Percentiles rank a stretch among this genome's conserved stretches.
Evolutionary conservation across 1,140 invertebrate genomes (phyloP).

Genomic region (Drosophila kohkoa): DNA sequence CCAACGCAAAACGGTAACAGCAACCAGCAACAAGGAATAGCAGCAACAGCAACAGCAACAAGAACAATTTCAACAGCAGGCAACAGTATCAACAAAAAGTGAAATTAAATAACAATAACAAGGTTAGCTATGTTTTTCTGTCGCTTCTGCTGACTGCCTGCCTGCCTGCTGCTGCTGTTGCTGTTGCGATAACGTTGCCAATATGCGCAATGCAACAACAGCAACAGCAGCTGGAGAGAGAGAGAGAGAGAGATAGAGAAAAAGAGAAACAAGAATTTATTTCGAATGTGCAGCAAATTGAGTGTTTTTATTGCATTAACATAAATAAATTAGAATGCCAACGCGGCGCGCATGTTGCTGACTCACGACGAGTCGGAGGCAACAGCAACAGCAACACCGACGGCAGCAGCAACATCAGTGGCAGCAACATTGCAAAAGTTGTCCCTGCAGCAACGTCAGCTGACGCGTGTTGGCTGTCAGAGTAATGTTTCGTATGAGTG

Average conservation of each 20-base stretch:
- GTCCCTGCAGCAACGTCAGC: conserved; percentile 29
- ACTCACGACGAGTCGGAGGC: conserved; percentile 48
- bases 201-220: conserved; percentile 51
- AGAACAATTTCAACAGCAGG: conserved; percentile 20
- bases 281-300: conserved; percentile 71
- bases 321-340: conserved; percentile 80
- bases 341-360: conserved; percentile 51
- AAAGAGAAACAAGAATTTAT: conserved; percentile 30
- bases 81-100: conserved; percentile 61
- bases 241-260: conserved; percentile 9
- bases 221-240: conserved; percentile 29
- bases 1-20: conserved; percentile 60
- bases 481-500: conserved; percentile 10
- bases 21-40: conserved; percentile 21
- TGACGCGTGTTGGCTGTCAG: conserved; percentile 51
- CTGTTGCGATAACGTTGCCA: conserved; percentile 60
- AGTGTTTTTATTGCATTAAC: conserved; percentile 83
- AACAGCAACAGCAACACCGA: conserved; percentile 32
- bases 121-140: conserved; percentile 65
- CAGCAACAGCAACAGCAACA: not conserved
- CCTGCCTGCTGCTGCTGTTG: conserved; percentile 10
- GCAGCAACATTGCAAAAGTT: conserved; percentile 36
- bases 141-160: conserved; percentile 41
- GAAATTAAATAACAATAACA: conserved; percentile 83
- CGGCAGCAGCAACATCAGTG: conserved; percentile 24